Base-by-base conservation (phyloP, 30 jellyfish, hydroid and myxozoan genomes). In the Pseudorhiza aurosa region DNA sequence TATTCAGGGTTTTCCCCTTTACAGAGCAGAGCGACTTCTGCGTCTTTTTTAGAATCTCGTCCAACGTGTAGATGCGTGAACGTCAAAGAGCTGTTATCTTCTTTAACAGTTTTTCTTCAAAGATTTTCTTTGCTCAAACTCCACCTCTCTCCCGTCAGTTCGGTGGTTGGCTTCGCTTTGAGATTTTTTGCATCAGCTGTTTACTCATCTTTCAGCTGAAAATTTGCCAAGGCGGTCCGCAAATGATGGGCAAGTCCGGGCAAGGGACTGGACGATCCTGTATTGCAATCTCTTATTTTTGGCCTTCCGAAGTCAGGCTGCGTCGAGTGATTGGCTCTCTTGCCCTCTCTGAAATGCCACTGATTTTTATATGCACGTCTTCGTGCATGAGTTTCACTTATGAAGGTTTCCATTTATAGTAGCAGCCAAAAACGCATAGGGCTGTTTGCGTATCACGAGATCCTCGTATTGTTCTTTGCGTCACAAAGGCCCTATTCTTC, bases 371-470 rank as follows among this genome's bases (percentile, higher is more conserved):
- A n/a, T n/a, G n/a, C n/a, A n/a, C n/a, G n/a, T n/a, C n/a, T n/a
- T n/a, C n/a, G n/a, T n/a, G n/a, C n/a, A n/a, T n/a, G n/a, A n/a
- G n/a, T 49, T 27, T 27, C 22, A 24, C 8, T 0, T 9, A 49
- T 17, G 22, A 10, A 1, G 18, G 18, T 4, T 17, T 11, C 2
- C 26, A 24, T 49, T 9, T 2, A 49, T 3, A 49, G 4, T 49
- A 17, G 18, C 63, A 4, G 25, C 26, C 6, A 11, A 9, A 49
- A 49, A 24, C 18, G 18, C 8, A 17, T 17, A 17, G 26, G 35
- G 77, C 77, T 64, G 77, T 64, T 32, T 64, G 77, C 28, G 14
- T n/a, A 18, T 64, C 77, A 64, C 77, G 77, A 64, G 77, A 15
- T 17, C 21, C 58, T 24, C 35, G 32, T 64, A 6, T 29, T 31